Evolutionary conservation across 2,113 vertebrate genomes (phyloP).

Genomic region (Vireo altiloquus): DNA sequence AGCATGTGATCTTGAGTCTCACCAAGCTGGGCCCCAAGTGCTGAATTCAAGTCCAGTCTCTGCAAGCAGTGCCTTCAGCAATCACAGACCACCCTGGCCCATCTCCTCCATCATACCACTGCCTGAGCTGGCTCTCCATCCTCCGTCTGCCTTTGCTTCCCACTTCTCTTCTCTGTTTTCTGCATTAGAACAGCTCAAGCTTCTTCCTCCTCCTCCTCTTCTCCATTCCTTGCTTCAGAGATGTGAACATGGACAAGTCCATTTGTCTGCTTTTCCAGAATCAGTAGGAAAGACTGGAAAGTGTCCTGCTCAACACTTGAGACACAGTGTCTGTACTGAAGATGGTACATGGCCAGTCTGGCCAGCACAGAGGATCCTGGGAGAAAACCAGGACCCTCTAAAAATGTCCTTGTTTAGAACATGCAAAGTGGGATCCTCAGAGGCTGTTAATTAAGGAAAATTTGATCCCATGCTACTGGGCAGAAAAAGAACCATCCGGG

Average conservation of each 20-base stretch:
- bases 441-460: neutral
- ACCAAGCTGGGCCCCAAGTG: neutral
- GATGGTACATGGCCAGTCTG: neutral
- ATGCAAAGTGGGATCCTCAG: neutral
- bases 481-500: neutral
- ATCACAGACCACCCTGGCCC: neutral
- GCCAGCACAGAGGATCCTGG: neutral
- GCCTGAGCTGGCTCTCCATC: neutral
- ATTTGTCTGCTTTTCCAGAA: neutral
- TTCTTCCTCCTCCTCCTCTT: neutral
- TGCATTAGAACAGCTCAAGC: neutral
- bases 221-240: neutral
- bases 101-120: neutral
- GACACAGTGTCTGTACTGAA: neutral
- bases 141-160: neutral
- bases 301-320: neutral
- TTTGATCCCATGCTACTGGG: fast-evolving
- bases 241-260: neutral
- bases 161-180: neutral
- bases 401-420: neutral
- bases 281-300: neutral
- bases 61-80: neutral
- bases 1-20: neutral
- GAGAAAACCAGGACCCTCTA: neutral
- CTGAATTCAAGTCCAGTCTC: neutral